A percentile compares a stretch with the other conserved stretches of the same genome.
Evolutionary conservation across 1,140 invertebrate species (phyloP).

Genomic region (Pemphigus obesinymphae): DNA sequence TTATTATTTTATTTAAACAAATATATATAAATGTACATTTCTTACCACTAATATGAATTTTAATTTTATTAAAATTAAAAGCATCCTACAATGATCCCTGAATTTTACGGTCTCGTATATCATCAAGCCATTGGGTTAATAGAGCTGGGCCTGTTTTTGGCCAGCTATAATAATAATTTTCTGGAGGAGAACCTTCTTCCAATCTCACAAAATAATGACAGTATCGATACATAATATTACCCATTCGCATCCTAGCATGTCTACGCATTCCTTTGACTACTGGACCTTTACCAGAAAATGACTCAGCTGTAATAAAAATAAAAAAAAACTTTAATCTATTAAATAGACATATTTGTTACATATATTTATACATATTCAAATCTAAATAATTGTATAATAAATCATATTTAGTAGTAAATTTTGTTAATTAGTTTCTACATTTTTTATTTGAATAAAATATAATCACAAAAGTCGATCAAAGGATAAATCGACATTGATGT

Average conservation of each 20-base stretch:
- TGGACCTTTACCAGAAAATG: slow-evolving; percentile 68
- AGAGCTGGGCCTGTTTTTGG: slow-evolving; percentile 66
- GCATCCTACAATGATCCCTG: slow-evolving; percentile 60
- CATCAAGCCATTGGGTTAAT: slow-evolving; percentile 66
- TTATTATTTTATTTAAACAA: not conserved
- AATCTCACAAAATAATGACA: slow-evolving; percentile 83
- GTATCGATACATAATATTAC: slow-evolving; percentile 72
- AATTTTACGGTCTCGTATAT: slow-evolving; percentile 67
- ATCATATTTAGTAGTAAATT: not conserved
- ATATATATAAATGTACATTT: slow-evolving; percentile 10
- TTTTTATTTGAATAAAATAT: too few relatives aligned
- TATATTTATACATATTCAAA: not conserved
- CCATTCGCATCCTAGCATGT: slow-evolving; percentile 68
- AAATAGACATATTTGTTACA: not conserved
- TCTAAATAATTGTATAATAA: not conserved
- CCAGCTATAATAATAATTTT: slow-evolving; percentile 65
- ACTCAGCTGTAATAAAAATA: slow-evolving; percentile 68
- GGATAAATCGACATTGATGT: too few relatives aligned
- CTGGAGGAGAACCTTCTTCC: slow-evolving; percentile 88
- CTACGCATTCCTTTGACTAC: slow-evolving; percentile 76
- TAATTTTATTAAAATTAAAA: not conserved
- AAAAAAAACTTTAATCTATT: not conserved
- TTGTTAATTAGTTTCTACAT: too few relatives aligned
- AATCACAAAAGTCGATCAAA: too few relatives aligned
- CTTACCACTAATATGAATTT: not conserved